These are phyloP conservation scores for Medauroidea extradentata DNA, from an alignment of 1,140 invertebrate species.

Conservation along the genomic window DNA sequence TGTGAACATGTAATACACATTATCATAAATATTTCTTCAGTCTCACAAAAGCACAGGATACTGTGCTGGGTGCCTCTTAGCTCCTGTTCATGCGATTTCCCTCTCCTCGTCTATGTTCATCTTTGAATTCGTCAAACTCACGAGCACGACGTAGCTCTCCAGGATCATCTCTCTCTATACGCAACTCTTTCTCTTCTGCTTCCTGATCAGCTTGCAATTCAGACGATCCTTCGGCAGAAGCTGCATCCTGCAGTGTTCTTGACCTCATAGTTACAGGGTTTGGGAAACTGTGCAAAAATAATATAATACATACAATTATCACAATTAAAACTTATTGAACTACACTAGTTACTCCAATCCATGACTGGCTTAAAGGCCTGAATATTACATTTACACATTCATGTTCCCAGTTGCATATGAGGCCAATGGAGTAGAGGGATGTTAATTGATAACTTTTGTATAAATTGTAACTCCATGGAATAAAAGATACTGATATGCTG, in stretches of 20 bases:
- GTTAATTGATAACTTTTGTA: no score
- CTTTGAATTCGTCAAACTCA: conserved; percentile 88
- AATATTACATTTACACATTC: no score
- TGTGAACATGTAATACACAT: no score
- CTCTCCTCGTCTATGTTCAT: conserved; percentile 81
- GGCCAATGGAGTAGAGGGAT: no score
- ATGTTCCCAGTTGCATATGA: no score
- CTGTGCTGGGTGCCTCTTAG: no score
- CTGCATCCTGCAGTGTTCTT: conserved; percentile 30
- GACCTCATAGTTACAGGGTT: conserved; percentile 32
- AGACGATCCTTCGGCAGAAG: conserved; percentile 32
- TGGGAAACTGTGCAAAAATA: conserved; percentile 36
- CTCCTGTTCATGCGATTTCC: conserved; percentile 84
- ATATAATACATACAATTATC: background rate
- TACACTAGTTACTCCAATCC: no score
- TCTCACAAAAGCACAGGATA: no score
- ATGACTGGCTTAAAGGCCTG: no score
- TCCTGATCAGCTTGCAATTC: conserved; percentile 43
- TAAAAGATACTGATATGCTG: no score
- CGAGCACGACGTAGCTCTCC: conserved; percentile 61
- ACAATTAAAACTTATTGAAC: background rate
- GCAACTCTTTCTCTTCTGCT: conserved; percentile 53
- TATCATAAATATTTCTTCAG: no score
- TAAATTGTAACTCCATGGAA: no score
- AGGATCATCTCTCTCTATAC: conserved; percentile 71